phyloP scores from a whole-genome alignment of 2,797 vertebrate species.

The Oreochromis grahami region DNA sequence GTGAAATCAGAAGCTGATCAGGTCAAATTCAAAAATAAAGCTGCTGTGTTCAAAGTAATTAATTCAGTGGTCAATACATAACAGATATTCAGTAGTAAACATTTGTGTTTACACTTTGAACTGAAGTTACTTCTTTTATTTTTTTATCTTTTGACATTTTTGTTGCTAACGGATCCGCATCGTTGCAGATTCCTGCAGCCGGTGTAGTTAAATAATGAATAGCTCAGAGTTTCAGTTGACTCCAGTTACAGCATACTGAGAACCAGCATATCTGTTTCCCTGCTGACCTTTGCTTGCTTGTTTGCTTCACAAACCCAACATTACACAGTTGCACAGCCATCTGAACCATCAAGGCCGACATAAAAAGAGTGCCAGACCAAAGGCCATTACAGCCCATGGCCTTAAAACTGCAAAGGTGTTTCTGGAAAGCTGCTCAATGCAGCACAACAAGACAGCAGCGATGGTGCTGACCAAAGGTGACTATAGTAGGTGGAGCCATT shows the following conservation, averaged over 20 bases:
- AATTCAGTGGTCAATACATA: background rate
- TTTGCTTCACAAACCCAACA: background rate
- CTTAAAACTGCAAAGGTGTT: background rate
- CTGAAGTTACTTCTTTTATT: background rate
- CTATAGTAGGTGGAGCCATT: background rate
- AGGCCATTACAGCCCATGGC: background rate
- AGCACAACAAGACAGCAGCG: rapidly evolving
- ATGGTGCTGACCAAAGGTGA: background rate
- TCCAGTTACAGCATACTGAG: background rate
- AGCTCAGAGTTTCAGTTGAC: background rate
- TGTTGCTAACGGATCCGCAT: rapidly evolving
- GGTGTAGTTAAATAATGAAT: background rate
- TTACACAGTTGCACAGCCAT: background rate
- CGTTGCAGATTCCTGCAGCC: background rate
- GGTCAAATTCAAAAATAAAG: background rate
- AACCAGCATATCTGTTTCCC: background rate
- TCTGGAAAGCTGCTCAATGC: background rate
- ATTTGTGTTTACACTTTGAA: background rate
- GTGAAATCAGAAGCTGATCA: background rate
- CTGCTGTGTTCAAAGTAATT: background rate
- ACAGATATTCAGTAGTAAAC: background rate
- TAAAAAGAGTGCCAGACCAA: background rate
- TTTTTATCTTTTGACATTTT: background rate
- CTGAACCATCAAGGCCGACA: background rate
- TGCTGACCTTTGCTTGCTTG: background rate